These are phyloP conservation scores for Monomorium pharaonis DNA, from an alignment of 1,140 invertebrate species.

Conservation along the genomic window DNA sequence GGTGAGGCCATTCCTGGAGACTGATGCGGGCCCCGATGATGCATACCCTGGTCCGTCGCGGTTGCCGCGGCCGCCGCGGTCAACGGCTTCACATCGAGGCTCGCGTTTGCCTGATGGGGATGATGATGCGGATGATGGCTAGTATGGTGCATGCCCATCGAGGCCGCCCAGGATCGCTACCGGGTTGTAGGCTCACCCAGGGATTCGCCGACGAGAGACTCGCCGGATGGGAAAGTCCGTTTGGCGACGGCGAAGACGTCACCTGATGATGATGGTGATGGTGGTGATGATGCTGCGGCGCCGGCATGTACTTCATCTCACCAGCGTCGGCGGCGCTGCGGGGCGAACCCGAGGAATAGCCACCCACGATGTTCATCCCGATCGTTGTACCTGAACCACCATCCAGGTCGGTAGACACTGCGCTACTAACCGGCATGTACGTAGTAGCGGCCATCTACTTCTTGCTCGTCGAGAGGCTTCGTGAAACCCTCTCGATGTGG, in stretches of 20 bases:
- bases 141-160: conserved; percentile 86
- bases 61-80: conserved; percentile 81
- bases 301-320: conserved; percentile 97
- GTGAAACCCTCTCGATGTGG: conserved; percentile 31
- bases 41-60: conserved; percentile 85
- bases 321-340: conserved; percentile 91
- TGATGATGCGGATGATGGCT: conserved; percentile 89
- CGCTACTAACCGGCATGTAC: conserved; percentile 92
- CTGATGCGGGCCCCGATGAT: conserved; percentile 84
- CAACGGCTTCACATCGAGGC: conserved; percentile 90
- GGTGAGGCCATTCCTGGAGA: conserved; percentile 89
- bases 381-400: conserved; percentile 89
- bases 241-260: conserved; percentile 87
- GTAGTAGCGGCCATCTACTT: conserved; percentile 92
- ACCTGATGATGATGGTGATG: conserved; percentile 90
- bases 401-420: conserved; percentile 90
- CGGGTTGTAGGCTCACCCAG: conserved; percentile 93
- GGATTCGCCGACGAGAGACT: conserved; percentile 89
- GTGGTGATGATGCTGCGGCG: conserved; percentile 91
- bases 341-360: conserved; percentile 91
- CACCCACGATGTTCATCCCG: conserved; percentile 89
- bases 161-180: conserved; percentile 93
- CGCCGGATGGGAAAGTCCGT: conserved; percentile 89
- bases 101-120: conserved; percentile 86
- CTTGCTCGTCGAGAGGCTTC: conserved; percentile 72